Conservation (phyloP, 2,888 invertebrate genomes). For the Eupithecia exiguata region DNA sequence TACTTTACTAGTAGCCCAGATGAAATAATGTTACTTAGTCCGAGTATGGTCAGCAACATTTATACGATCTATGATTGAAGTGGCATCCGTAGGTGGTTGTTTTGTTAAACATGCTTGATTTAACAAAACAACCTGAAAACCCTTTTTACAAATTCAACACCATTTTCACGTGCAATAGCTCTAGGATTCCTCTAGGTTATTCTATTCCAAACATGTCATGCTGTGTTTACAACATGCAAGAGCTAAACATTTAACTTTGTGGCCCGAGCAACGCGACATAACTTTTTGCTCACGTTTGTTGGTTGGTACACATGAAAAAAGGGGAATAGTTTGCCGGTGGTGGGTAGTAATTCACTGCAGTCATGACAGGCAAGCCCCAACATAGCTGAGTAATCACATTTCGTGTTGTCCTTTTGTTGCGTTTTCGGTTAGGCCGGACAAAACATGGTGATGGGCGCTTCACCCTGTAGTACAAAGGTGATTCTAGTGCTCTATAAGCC, state of each 20-base stretch:
- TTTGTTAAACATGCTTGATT: background rate
- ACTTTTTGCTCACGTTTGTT: constrained; percentile 73
- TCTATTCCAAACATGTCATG: constrained; percentile 62
- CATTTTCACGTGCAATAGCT: constrained; percentile 15
- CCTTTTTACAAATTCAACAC: background rate
- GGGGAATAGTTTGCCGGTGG: constrained; percentile 35
- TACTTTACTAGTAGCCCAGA: too few species aligned
- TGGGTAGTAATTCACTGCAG: constrained; percentile 70
- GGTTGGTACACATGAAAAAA: constrained; percentile 63
- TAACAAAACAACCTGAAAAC: background rate
- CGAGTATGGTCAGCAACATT: background rate
- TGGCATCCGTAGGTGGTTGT: background rate
- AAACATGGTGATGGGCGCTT: constrained; percentile 65
- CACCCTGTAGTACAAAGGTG: constrained; percentile 45
- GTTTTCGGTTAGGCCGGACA: constrained; percentile 58
- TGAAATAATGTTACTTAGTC: too few species aligned
- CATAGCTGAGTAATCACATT: constrained; percentile 77
- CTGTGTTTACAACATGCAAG: constrained; percentile 66
- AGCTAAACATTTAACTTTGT: constrained; percentile 67
- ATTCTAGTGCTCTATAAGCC: constrained; percentile 26
- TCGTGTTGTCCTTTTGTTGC: constrained; percentile 75
- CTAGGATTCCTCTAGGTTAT: constrained; percentile 43
- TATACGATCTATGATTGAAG: background rate
- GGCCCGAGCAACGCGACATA: constrained; percentile 58
- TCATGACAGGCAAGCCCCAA: constrained; percentile 71